Base-by-base conservation (phyloP, 2,888 invertebrate genomes). In the Zelleria hepariella region DNA sequence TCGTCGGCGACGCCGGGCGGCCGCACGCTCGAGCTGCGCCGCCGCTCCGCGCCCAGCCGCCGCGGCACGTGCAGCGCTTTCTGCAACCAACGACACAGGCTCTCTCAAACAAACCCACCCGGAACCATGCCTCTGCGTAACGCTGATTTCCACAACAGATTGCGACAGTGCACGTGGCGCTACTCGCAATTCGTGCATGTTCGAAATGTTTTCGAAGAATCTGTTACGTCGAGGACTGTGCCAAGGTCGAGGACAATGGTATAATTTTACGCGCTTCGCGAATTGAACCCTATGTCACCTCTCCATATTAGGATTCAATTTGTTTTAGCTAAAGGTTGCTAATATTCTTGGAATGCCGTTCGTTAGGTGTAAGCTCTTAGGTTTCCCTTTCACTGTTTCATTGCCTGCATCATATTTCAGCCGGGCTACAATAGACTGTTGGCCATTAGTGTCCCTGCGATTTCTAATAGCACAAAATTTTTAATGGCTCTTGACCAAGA, bases 11-110 rank as follows among this genome's bases (percentile, higher is more conserved):
- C 62, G 66, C 81, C 74, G 25, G 86, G 83, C 15, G 88, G 85
- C 1, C 86, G 82, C 59, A 88, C 73, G 67, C 87, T 86, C 24
- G 86, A 86, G 66, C 85, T 86, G 61, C 88, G 81, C 1, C 87
- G 75, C 3, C 86, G 75, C 68, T 83, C 82, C 21, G 75, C 71
- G 1, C 87, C 85, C 60, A 88, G 65, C 10, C 86, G 77, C 42
- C 75, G 73, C 1, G 87, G 82, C 26, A 88, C 66, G 24, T 78
- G 74, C 63, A 89, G 70, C 59, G 68, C 69, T 75, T 81, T 82
- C 89, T 89, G 69, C 32, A 15, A 32, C 32, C 26, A 26, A 26
- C 7, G 26, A 7, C 26, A 26, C 5, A 26, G 26, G 26, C 26
- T 26, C 32, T 15, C 2, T 15, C 32, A 42, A 42, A 42, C n/a